Base-by-base conservation (phyloP, 1,140 invertebrate genomes). In the Drosophila simulans region DNA sequence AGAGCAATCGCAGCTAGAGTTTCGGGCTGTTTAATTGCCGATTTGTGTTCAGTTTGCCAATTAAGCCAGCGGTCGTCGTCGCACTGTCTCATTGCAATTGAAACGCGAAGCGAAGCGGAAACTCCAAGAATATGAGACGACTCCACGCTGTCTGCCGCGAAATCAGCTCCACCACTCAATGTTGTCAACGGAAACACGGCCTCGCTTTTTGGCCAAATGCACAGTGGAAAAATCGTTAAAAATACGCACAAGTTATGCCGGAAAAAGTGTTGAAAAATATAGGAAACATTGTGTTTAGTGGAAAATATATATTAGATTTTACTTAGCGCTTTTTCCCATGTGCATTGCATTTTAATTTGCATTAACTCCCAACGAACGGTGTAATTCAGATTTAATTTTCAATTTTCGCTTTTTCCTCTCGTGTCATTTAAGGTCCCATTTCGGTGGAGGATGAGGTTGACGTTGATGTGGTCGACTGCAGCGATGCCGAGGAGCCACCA, bases 381-480 rank as follows among this genome's bases (percentile, higher is more conserved):
- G 20, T 1, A 59, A 71, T 51, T 83, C 57, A 57, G 37, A 57
- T 37, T 76, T 77, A 80, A 81, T 80, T 80, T 63, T 75, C 42
- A 64, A 55, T 64, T 79, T 65, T 57, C 56, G 35, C 31, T 48
- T 22, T 65, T 60, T 25, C 39, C 42, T 88, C 43, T 43, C 69
- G 49, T 85, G 73, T 46, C 71, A 53, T 66, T 76, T 56, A 76
- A 92, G 92, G 92, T 91, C 92, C 92, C 60, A 91, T 92, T 85
- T 92, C 92, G n/a, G 76, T 92, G 62, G 93, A 94, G 60, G 92
- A 93, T 55, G 93, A 93, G 71, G 92, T 92, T 55, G 91, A 92
- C 60, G 92, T 94, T 43, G 94, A 94, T 92, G 94, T 94, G 1
- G 94, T 94, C 57, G 93, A 94, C 77, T 94, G 93, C 79, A 94